phyloP scores from a whole-genome alignment of 53 echinoderm and acorn worm genomes.

The Luidia sarsii region DNA sequence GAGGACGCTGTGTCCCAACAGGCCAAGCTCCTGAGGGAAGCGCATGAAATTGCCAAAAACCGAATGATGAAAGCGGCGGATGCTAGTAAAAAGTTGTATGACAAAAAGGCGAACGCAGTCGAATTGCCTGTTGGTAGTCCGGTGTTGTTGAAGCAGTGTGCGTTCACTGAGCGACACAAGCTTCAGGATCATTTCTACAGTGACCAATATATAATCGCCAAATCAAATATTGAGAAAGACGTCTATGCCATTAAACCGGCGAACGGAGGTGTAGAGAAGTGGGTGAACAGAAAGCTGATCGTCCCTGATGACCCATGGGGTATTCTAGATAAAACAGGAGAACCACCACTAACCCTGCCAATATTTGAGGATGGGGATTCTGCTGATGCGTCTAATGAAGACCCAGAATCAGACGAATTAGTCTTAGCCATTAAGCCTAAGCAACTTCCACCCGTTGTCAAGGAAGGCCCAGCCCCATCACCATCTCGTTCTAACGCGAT shows the following conservation, averaged over 20 bases:
- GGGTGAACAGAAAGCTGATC: conserved; percentile 3
- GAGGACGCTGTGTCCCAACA: conserved; percentile 7
- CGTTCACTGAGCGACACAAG: conserved; percentile 40
- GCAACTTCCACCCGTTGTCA: background rate
- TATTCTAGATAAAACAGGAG: background rate
- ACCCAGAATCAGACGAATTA: no score
- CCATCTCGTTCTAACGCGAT: background rate
- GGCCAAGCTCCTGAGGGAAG: background rate
- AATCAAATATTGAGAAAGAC: background rate
- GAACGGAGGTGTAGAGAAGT: conserved; percentile 5
- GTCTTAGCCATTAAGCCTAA: background rate
- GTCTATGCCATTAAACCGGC: background rate
- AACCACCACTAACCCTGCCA: no score
- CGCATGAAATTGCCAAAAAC: background rate
- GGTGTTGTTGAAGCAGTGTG: conserved; percentile 27
- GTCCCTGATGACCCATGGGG: conserved; percentile 5
- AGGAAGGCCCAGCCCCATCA: background rate
- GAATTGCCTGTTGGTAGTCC: conserved; percentile 10
- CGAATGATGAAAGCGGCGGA: background rate
- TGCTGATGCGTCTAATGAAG: background rate
- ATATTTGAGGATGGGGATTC: background rate
- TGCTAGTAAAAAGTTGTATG: background rate
- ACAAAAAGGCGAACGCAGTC: background rate
- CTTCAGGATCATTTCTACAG: conserved; percentile 18
- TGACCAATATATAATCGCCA: conserved; percentile 9